Conservation (phyloP, 37 sponge, comb jelly and placozoan species). For the Halisarca cf. caerulea region DNA sequence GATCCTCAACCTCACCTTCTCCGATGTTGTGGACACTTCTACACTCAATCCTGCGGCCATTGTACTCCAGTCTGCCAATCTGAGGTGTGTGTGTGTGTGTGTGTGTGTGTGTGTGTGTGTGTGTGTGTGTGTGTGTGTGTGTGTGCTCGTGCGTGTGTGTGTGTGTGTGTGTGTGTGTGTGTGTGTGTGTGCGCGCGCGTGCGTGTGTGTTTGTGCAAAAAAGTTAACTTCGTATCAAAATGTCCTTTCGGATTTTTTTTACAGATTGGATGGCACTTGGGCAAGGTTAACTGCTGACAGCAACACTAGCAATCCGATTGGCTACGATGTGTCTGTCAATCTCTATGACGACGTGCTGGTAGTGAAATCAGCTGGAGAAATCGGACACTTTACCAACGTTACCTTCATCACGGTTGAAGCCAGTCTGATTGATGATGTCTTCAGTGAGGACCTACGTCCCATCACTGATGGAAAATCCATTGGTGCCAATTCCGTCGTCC, state of each 20-base stretch:
- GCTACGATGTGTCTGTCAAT: slow-evolving; percentile 48
- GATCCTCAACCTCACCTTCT: slow-evolving; percentile 66
- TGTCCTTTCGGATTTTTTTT: background rate
- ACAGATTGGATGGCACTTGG: slow-evolving; percentile 43
- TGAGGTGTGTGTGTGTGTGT: slow-evolving; percentile 2
- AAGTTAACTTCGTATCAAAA: no score
- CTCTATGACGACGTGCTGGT: slow-evolving; percentile 70
- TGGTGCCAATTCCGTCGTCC: slow-evolving; percentile 45
- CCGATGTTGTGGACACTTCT: slow-evolving; percentile 65
- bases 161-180: no score
- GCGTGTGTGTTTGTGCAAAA: no score
- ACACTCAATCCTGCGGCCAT: slow-evolving; percentile 74
- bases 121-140: no score
- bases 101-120: no score
- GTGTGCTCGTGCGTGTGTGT: no score
- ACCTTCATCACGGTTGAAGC: slow-evolving; percentile 87
- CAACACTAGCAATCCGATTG: slow-evolving; percentile 45
- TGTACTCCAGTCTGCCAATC: slow-evolving; percentile 59
- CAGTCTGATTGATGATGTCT: slow-evolving; percentile 78
- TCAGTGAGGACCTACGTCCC: slow-evolving; percentile 69
- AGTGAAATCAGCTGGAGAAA: slow-evolving; percentile 62
- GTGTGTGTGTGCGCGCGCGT: no score
- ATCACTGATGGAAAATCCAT: slow-evolving; percentile 86
- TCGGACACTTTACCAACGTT: slow-evolving; percentile 54
- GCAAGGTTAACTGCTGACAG: slow-evolving; percentile 67